Evolutionary conservation across 2,888 invertebrate species (phyloP).

Genomic region (Drosophila planitibia): DNA sequence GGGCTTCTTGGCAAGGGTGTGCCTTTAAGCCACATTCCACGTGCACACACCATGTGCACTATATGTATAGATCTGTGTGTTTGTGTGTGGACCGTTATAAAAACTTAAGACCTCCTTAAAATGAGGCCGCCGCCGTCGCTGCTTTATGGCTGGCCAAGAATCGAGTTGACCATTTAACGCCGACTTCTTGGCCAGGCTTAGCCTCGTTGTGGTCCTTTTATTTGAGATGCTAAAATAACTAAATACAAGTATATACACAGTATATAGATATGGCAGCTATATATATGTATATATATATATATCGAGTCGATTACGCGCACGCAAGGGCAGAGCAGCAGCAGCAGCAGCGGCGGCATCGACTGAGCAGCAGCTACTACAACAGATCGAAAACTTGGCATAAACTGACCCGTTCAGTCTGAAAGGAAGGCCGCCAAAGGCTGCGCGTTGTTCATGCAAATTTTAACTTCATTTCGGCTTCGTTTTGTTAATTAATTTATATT

Average conservation of each 20-base stretch:
- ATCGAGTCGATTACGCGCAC: conserved; percentile 77
- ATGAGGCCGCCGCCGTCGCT: conserved; percentile 60
- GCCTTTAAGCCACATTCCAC: conserved; percentile 46
- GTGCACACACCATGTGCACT: conserved; percentile 15
- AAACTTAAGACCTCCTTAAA: conserved; percentile 79
- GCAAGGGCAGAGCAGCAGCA: conserved; percentile 49
- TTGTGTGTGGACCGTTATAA: conserved; percentile 63
- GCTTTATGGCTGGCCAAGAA: conserved; percentile 71
- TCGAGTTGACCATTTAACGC: conserved; percentile 73
- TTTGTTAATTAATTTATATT: conserved; percentile 85
- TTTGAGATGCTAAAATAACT: conserved; percentile 36
- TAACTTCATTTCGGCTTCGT: conserved; percentile 81
- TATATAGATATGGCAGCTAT: conserved; percentile 23
- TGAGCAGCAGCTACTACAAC: neutral
- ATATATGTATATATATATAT: conserved; percentile 13
- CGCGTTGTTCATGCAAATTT: conserved; percentile 78
- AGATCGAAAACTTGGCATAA: conserved; percentile 3
- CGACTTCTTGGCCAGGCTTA: conserved; percentile 19
- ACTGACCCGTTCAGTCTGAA: conserved; percentile 1
- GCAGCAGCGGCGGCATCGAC: neutral
- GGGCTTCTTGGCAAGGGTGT: conserved; percentile 34
- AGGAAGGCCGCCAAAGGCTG: conserved; percentile 72
- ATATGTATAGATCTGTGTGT: neutral
- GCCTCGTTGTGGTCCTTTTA: conserved; percentile 56
- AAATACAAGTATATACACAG: conserved; percentile 19